Evolutionary conservation across 2,888 invertebrate genomes (phyloP), one percentile per base, ranked within the genome.

Genomic region (Pyrocoelia pectoralis): DNA sequence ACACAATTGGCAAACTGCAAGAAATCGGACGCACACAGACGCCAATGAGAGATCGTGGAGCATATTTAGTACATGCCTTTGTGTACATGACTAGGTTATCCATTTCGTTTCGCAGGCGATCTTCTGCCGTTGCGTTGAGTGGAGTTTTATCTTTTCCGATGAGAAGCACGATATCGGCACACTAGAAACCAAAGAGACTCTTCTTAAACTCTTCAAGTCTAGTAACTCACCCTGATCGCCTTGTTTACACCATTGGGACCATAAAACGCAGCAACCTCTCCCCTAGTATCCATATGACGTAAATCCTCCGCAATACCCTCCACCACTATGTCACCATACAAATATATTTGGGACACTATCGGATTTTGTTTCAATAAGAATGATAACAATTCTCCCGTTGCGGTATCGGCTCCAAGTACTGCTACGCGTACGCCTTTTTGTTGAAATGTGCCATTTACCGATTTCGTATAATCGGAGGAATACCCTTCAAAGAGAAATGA

Each of bases 281-380:
- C 75, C 55, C 74, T 75, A 0, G 80, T 81, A 67, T 81, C 81
- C 9, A 80, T 70, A 28, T 72, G 71, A 43, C 69, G 72, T 29
- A 81, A 70, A 72, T 81, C 81, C 0, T 68, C 67, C 0, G 76
- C 77, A 2, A 79, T 57, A 6, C 73, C 74, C n/a, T 69, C 51
- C 2, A 79, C 75, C 2, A 58, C 63, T 9, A 51, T 29, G 10
- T 70, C 72, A n/a, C 79, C 80, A 64, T 77, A 75, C 9, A 81
- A 41, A 65, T 75, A 77, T 9, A 81, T 56, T 48, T 70, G 71
- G 0, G 77, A 76, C 8, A 81, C 64, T 1, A 80, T 79, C 1
- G 86, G 82, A 68, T 86, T 86, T 68, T 86, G 85, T 72, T 87
- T 87, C 1, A 87, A 76, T 40, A 87, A 72, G 41, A 86, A 75